Base-by-base conservation (phyloP, 2,797 vertebrate genomes). In the Danio jaintianensis region DNA sequence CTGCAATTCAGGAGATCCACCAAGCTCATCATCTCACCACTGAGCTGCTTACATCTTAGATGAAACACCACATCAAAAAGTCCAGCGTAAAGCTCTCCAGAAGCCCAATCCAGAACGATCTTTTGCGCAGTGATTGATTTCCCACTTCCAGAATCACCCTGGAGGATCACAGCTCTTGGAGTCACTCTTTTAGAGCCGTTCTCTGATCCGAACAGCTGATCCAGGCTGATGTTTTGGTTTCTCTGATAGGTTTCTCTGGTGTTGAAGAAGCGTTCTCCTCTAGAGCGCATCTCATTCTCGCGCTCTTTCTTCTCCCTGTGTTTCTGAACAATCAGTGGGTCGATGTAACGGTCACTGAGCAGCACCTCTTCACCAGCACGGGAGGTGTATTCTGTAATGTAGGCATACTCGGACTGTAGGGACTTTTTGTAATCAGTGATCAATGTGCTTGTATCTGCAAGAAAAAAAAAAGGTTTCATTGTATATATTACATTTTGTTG, bases 101-200 rank as follows among this genome's bases (percentile, higher is more conserved):
- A 47, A 3, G 83, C 83, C 83, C 83, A 84, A 6, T 82, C 79
- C 15, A 66, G 52, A 61, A 84, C 1, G 7, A 84, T 58, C 71
- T 84, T 84, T 15, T 74, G 83, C 4, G 36, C 64, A 7, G 75
- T 75, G 70, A 84, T 63, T 22, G 83, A 82, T 76, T 84, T 84
- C 38, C 83, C 83, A 58, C 58, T 81, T 78, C 83, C 83, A 74
- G 83, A 81, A n/a, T 79, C 74, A 4, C 83, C 83, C 29, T 84
- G 79, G 55, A 84, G 79, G 48, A 84, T 82, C 3, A 86, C 74
- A 72, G 80, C 67, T 71, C 38, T 82, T 40, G 47, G 66, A 47
- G 58, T 3, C 3, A 40, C 7, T 48, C 22, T 69, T 52, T 22
- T 48, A 10, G n/a, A 20, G 4, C 50, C 45, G 6, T 38, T 53